Base-by-base conservation (phyloP, 2,888 invertebrate species). In the Trissonchulus latispiculum region DNA sequence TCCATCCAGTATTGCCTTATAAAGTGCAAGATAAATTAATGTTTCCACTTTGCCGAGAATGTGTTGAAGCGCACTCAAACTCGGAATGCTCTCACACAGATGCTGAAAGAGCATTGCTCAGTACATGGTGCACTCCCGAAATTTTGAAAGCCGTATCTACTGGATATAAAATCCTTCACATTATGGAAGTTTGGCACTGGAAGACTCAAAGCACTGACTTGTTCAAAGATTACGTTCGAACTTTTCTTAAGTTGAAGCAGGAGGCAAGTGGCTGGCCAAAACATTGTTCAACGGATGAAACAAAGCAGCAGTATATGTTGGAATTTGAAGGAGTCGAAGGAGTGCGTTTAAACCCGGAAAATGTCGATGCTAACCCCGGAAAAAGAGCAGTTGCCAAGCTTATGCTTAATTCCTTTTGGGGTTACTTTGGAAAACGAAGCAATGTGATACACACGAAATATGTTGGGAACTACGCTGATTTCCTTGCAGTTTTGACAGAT, bases 111-210 rank as follows among this genome's bases (percentile, higher is more conserved):
- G 31, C 33, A 8, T 69, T 69, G 36, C 3, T 8, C n/a, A 36
- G 31, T n/a, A 36, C 35, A 8, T 69, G 69, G 69, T n/a, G n/a
- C 33, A 18, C 3, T 3, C 8, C 35, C n/a, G 69, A 69, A 35
- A 8, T 69, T n/a, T 33, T 15, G 31, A 33, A 69, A 33, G 69
- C 69, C 8, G 3, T 69, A 3, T n/a, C 29, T 28, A n/a, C n/a
- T n/a, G 32, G 32, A 15, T 69, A 35, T 35, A n/a, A 28, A 3
- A 18, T 69, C 8, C 8, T 69, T 3, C 8, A 69, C 8, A 18
- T 69, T 3, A 33, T 33, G 8, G 69, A 69, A 35, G 69, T 69
- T 3, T 69, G 69, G 69, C 31, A 69, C 35, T 35, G n/a, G 33
- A n/a, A 29, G 8, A 31, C 31, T 8, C 3, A 31, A 36, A 33